A percentile compares a stretch with the other conserved stretches of the same genome.
phyloP scores from a whole-genome alignment of 2,888 invertebrate genomes.

The Cistogaster globosa region DNA sequence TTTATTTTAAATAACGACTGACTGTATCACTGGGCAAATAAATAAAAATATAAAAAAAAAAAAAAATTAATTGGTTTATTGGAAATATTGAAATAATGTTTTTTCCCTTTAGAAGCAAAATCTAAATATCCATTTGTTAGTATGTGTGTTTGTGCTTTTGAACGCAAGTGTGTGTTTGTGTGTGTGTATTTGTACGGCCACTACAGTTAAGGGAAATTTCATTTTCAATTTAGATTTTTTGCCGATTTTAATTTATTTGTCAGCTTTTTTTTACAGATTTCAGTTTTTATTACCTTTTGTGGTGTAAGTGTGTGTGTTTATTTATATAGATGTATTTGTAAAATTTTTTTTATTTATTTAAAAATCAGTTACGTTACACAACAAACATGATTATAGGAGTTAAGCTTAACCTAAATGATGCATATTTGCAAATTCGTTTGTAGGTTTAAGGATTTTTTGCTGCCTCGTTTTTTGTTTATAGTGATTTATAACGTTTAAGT shows the following conservation, averaged over 20 bases:
- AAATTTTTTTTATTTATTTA: constrained; percentile 6
- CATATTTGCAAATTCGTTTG: constrained; percentile 44
- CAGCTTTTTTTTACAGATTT: constrained; percentile 6
- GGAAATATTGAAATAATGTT: constrained; percentile 69
- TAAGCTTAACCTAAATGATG: constrained; percentile 51
- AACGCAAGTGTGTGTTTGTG: neutral
- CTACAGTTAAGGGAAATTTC: constrained; percentile 47
- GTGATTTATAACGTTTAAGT: constrained; percentile 48
- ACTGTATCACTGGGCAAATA: constrained; percentile 32
- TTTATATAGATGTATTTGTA: neutral
- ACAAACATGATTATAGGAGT: constrained; percentile 51
- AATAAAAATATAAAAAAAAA: constrained; percentile 46
- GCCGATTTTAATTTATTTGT: constrained; percentile 42
- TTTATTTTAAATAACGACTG: constrained; percentile 12
- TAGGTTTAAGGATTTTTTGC: constrained; percentile 24
- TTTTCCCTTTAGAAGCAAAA: constrained; percentile 7
- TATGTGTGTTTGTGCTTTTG: neutral
- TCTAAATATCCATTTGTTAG: neutral
- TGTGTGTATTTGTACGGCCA: neutral
- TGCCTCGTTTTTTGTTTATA: neutral
- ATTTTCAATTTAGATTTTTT: constrained; percentile 42
- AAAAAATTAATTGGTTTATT: constrained; percentile 71
- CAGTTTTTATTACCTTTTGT: constrained; percentile 23
- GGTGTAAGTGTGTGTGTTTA: neutral
- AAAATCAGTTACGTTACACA: constrained; percentile 55